Percentiles rank a stretch among this genome's conserved stretches.
These are phyloP conservation scores for Seriola quinqueradiata DNA, from an alignment of 2,113 vertebrate species.

Conservation along the genomic window DNA sequence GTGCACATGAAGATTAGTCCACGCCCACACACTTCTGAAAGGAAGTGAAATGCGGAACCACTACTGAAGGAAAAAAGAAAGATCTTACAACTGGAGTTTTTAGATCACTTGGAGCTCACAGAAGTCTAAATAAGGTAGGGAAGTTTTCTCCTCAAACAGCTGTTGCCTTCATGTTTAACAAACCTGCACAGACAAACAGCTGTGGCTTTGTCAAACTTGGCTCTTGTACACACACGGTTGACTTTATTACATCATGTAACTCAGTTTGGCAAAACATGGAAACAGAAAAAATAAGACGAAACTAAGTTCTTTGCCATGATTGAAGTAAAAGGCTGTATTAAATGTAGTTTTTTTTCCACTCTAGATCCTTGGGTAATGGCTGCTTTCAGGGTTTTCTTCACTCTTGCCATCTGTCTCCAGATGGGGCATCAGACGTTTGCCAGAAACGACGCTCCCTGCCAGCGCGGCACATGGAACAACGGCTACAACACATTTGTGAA, in stretches of 20 bases:
- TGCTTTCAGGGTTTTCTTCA: slow-evolving; percentile 15
- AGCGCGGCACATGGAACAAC: slow-evolving; percentile 73
- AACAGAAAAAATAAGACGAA: neutral
- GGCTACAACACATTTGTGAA: slow-evolving; percentile 69
- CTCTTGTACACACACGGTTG: neutral
- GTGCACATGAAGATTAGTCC: neutral
- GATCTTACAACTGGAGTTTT: neutral
- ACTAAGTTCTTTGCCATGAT: neutral
- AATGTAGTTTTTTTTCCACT: neutral
- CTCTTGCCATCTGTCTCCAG: slow-evolving; percentile 56
- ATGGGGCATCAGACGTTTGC: slow-evolving; percentile 25
- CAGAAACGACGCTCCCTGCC: slow-evolving; percentile 75
- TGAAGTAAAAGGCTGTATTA: neutral
- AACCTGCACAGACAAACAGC: slow-evolving; percentile 11
- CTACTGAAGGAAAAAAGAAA: neutral
- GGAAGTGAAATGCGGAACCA: slow-evolving; percentile 41
- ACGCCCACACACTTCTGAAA: neutral
- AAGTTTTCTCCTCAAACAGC: neutral
- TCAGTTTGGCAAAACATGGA: neutral
- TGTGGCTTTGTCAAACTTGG: neutral
- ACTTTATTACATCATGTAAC: neutral
- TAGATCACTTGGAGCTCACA: neutral
- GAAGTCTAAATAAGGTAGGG: slow-evolving; percentile 47
- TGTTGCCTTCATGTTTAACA: slow-evolving; percentile 25
- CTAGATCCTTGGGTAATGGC: slow-evolving; percentile 61